A percentile compares a stretch with the other conserved stretches of the same genome.
phyloP scores from a whole-genome alignment of 2,888 invertebrate genomes.

The Microchrysa polita region DNA sequence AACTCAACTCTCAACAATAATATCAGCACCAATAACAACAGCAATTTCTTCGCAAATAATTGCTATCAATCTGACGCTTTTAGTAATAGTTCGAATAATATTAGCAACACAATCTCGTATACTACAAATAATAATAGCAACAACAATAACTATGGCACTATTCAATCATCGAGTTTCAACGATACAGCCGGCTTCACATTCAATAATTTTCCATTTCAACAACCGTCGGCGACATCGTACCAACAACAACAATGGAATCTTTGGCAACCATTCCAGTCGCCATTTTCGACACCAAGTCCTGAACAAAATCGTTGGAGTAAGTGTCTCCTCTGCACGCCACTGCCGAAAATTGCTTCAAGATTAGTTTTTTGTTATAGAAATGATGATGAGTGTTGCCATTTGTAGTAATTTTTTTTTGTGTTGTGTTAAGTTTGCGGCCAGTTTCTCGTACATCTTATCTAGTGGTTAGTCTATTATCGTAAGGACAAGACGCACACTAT shows the following conservation, averaged over 20 bases:
- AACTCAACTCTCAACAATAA: conserved; percentile 22
- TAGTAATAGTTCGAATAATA: conserved; percentile 20
- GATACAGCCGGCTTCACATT: conserved; percentile 30
- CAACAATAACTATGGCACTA: conserved; percentile 44
- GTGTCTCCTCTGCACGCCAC: conserved; percentile 55
- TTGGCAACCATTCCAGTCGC: conserved; percentile 54
- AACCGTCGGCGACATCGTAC: conserved; percentile 43
- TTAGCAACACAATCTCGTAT: neutral
- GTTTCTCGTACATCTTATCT: too few species aligned
- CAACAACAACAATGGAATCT: conserved; percentile 52
- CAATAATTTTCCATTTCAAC: conserved; percentile 24
- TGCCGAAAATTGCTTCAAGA: too few species aligned
- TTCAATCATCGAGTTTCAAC: conserved; percentile 40
- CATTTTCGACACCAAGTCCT: conserved; percentile 44
- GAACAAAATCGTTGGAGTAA: conserved; percentile 63
- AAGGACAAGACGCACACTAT: too few species aligned
- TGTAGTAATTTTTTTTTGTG: too few species aligned
- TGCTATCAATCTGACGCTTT: conserved; percentile 4
- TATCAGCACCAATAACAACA: conserved; percentile 4
- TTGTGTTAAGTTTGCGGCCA: too few species aligned
- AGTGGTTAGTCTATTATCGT: too few species aligned
- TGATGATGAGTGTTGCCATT: too few species aligned
- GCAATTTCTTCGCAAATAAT: conserved; percentile 27
- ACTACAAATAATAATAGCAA: conserved; percentile 30
- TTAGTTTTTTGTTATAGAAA: too few species aligned